These are phyloP conservation scores for Chrysolina oricalcia DNA, from an alignment of 2,888 invertebrate genomes.

Conservation along the genomic window DNA sequence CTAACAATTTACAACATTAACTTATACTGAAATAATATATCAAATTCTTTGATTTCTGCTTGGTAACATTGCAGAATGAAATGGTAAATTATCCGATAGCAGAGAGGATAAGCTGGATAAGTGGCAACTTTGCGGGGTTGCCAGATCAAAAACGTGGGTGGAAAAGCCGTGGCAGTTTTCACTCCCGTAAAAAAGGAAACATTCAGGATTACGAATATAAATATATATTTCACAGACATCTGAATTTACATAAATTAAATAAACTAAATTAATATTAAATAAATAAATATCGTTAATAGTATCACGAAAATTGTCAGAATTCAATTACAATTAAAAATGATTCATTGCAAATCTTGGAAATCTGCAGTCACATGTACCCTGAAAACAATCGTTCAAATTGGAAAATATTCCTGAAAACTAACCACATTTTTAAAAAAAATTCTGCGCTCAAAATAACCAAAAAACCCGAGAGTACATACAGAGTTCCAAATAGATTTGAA, in stretches of 20 bases:
- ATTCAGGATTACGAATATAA: neutral
- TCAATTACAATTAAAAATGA: neutral
- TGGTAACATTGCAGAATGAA: no score
- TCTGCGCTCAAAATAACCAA: no score
- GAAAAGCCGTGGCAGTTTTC: no score
- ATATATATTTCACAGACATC: neutral
- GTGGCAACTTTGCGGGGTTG: no score
- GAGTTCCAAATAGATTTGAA: no score
- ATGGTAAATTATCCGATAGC: no score
- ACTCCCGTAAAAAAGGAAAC: neutral
- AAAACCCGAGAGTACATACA: no score
- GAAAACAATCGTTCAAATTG: neutral
- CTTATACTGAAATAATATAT: no score
- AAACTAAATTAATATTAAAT: neutral
- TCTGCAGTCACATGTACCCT: neutral
- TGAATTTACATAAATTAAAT: neutral
- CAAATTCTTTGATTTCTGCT: no score
- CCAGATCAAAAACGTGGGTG: no score
- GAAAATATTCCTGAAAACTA: neutral
- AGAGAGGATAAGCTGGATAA: no score
- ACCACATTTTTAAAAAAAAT: neutral
- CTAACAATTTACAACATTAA: no score
- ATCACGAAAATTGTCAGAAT: neutral
- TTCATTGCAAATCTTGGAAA: neutral
- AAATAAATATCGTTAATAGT: neutral